Percentiles rank a stretch among this genome's conserved stretches.
Evolutionary conservation across 2,797 vertebrate species (phyloP).

Genomic region (Myripristis jacobus): DNA sequence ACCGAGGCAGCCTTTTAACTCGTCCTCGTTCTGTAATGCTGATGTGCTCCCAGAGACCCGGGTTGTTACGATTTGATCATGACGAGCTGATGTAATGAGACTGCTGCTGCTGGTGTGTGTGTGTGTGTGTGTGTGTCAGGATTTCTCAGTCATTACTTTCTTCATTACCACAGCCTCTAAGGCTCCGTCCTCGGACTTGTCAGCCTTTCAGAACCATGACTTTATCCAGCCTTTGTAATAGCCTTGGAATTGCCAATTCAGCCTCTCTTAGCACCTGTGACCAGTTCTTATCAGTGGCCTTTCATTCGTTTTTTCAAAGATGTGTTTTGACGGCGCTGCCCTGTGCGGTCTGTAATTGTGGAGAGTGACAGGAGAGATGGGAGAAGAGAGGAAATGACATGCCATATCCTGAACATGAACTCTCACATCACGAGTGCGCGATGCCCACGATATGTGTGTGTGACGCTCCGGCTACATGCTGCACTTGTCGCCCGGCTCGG

Average conservation of each 20-base stretch:
- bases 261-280: not conserved
- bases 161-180: conserved; percentile 30
- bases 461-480: conserved; percentile 6
- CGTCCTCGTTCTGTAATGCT: conserved; percentile 19
- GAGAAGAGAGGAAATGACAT: not conserved
- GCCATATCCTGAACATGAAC: not conserved
- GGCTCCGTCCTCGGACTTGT: conserved; percentile 10
- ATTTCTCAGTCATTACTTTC: conserved; percentile 35
- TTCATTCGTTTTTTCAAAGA: conserved; percentile 13
- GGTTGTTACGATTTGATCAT: conserved; percentile 16
- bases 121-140: conserved; percentile 24
- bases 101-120: conserved; percentile 12
- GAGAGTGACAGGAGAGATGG: not conserved
- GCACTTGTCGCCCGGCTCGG: too few relatives aligned
- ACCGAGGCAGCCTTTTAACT: conserved; percentile 26
- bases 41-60: not conserved
- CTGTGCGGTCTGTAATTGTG: not conserved
- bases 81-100: conserved; percentile 28
- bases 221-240: conserved; percentile 5
- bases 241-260: not conserved
- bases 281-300: not conserved
- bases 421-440: too few relatives aligned
- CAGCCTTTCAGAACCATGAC: conserved; percentile 2
- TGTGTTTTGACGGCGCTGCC: not conserved
- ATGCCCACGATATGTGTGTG: too few relatives aligned